Percentiles rank a stretch among this genome's conserved stretches.
Conservation (phyloP, 2,888 invertebrate species). For the Lasioglossum figueresi region DNA sequence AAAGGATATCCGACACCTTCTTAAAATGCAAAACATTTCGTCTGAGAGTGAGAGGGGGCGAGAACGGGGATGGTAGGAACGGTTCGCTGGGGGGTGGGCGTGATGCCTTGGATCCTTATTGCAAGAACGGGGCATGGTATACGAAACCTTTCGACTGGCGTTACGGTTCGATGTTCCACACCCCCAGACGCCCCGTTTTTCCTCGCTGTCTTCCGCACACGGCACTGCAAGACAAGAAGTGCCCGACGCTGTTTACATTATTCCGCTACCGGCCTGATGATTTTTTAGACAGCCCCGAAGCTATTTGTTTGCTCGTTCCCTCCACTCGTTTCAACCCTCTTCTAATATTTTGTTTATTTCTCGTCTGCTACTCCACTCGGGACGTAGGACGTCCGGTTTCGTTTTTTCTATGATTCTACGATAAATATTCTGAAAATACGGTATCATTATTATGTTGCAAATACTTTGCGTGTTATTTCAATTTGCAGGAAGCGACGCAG, state of each 20-base stretch:
- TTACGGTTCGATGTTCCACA: slow-evolving; percentile 55
- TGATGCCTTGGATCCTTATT: slow-evolving; percentile 72
- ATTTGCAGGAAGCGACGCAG: not conserved
- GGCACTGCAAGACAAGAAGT: slow-evolving; percentile 36
- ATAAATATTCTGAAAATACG: no score
- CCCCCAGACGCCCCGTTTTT: slow-evolving; percentile 21
- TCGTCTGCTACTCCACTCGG: not conserved
- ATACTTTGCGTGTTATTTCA: not conserved
- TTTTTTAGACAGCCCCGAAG: not conserved
- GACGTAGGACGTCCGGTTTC: no score
- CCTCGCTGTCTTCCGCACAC: slow-evolving; percentile 31
- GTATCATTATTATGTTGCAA: no score
- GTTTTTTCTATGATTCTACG: no score
- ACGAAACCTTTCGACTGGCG: slow-evolving; percentile 67
- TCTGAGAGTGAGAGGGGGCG: slow-evolving; percentile 65
- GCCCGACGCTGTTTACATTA: slow-evolving; percentile 12
- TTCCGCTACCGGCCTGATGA: not conserved
- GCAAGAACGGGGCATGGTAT: slow-evolving; percentile 71
- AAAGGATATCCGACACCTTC: slow-evolving; percentile 80
- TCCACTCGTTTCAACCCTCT: not conserved
- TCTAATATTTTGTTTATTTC: not conserved
- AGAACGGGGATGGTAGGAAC: not conserved
- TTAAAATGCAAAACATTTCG: slow-evolving; percentile 83
- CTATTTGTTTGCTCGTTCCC: not conserved
- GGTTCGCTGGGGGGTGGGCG: slow-evolving; percentile 49